phyloP scores from a whole-genome alignment of 2,113 vertebrate species.

The Channa argus region DNA sequence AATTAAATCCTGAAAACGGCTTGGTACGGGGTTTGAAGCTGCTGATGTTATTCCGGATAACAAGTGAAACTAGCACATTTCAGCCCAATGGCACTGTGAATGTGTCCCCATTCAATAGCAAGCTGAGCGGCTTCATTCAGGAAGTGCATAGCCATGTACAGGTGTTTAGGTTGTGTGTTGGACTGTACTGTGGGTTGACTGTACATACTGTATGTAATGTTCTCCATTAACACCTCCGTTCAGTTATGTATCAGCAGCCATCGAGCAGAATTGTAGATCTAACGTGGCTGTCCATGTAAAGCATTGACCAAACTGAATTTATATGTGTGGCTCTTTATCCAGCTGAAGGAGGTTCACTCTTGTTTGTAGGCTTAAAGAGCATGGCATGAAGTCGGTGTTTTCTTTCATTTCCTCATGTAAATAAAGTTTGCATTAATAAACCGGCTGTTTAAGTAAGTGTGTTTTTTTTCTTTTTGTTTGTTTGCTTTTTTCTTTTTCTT shows the following conservation, averaged over 20 bases:
- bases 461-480: too few species aligned
- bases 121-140: conserved; percentile 1
- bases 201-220: conserved; percentile 70
- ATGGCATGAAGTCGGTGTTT: conserved; percentile 91
- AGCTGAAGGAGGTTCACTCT: conserved; percentile 80
- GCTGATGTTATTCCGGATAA: background rate
- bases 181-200: conserved; percentile 29
- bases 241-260: conserved; percentile 36
- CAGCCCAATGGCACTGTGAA: background rate
- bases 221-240: conserved; percentile 27
- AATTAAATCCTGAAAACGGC: background rate
- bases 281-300: conserved; percentile 13
- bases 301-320: conserved; percentile 57
- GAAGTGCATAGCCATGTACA: background rate
- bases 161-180: conserved; percentile 25
- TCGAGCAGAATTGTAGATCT: conserved; percentile 16
- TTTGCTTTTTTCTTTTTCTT: conserved; percentile 5
- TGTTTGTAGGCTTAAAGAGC: conserved; percentile 86
- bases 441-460: conserved; percentile 53
- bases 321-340: conserved; percentile 80
- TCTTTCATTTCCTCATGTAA: conserved; percentile 90
- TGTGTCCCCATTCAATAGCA: background rate
- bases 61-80: too few species aligned
- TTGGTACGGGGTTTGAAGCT: background rate
- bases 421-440: conserved; percentile 94